Evolutionary conservation across 2,888 invertebrate species (phyloP).

Genomic region (Andrena bucephala): DNA sequence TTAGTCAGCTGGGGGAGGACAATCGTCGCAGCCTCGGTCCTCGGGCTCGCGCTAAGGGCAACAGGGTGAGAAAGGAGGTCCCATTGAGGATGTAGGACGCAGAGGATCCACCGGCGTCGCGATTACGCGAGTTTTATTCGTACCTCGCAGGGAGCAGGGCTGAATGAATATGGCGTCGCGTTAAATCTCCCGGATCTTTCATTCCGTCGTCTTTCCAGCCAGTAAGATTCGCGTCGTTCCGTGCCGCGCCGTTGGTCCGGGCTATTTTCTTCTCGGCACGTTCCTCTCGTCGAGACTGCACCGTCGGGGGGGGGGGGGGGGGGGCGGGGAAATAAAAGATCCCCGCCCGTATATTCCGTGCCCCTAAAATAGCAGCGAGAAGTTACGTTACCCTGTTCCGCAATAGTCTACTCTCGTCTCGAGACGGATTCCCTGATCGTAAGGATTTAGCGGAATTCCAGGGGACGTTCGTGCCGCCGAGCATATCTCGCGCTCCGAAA

Average conservation of each 20-base stretch:
- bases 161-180: conserved; percentile 52
- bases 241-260: conserved; percentile 74
- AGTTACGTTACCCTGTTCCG: conserved; percentile 67
- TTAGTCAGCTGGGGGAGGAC: too few relatives aligned
- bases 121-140: conserved; percentile 54
- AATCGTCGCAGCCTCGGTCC: not conserved
- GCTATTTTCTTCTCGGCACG: conserved; percentile 77
- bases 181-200: conserved; percentile 57
- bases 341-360: conserved; percentile 54
- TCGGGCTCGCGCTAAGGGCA: not conserved
- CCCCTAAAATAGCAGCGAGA: conserved; percentile 63
- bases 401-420: conserved; percentile 36
- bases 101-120: conserved; percentile 1
- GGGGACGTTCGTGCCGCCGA: not conserved
- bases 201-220: conserved; percentile 55
- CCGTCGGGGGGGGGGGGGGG: conserved; percentile 10
- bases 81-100: conserved; percentile 19
- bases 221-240: conserved; percentile 66
- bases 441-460: not conserved
- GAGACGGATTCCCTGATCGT: not conserved
- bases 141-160: conserved; percentile 32
- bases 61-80: not conserved
- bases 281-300: conserved; percentile 68
- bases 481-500: not conserved
- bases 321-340: conserved; percentile 30